These are phyloP conservation scores for Bubo scandiacus DNA, from an alignment of 2,113 vertebrate species.

Conservation along the genomic window DNA sequence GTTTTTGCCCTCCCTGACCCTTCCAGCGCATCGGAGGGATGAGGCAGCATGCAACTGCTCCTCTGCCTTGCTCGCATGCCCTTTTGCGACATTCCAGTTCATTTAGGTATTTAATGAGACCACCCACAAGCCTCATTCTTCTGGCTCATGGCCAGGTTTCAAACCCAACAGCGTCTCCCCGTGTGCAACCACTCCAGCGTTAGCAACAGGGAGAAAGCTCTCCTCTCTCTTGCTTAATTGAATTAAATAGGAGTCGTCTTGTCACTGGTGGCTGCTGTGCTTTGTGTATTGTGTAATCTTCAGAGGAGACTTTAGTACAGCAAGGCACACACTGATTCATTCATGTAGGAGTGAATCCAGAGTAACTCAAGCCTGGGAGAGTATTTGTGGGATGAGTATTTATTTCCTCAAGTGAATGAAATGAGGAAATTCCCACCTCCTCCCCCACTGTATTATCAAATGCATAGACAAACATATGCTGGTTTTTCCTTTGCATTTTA, in stretches of 20 bases:
- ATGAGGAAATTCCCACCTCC: background rate
- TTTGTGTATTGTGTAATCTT: background rate
- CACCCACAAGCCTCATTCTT: background rate
- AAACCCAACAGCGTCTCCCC: background rate
- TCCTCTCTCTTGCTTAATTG: background rate
- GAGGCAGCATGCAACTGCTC: background rate
- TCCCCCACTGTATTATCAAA: background rate
- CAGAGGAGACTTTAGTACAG: background rate
- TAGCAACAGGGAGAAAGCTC: background rate
- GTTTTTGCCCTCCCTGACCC: background rate
- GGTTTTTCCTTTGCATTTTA: background rate
- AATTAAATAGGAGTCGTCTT: background rate
- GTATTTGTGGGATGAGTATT: background rate
- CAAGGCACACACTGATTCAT: background rate
- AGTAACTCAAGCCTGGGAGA: background rate
- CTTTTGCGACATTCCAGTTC: background rate
- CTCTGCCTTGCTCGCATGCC: fast-evolving
- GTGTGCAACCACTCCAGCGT: background rate
- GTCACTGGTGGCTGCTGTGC: background rate
- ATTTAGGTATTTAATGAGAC: background rate
- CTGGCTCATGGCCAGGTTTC: background rate
- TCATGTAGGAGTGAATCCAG: background rate
- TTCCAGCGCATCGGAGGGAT: background rate
- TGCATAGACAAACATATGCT: background rate
- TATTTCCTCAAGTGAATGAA: background rate